These are phyloP conservation scores for Pandemis heparana DNA, from an alignment of 2,888 invertebrate genomes.

Conservation along the genomic window DNA sequence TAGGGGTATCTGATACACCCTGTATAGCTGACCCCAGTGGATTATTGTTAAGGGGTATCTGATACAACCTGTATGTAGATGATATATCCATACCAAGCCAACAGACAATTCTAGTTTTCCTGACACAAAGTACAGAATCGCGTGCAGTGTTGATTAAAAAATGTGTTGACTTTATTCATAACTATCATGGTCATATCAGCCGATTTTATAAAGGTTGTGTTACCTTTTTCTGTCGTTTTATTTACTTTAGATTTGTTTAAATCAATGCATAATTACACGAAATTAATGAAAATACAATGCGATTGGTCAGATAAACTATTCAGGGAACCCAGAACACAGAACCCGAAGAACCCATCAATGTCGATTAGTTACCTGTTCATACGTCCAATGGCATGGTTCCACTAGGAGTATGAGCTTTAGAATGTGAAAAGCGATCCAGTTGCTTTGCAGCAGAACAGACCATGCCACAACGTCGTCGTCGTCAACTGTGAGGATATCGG, in stretches of 20 bases:
- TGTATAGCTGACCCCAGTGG: too few species aligned
- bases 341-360: not conserved
- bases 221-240: not conserved
- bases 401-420: slow-evolving; percentile 68
- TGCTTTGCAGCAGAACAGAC: slow-evolving; percentile 58
- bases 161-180: not conserved
- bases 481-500: not conserved
- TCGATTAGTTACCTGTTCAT: slow-evolving; percentile 61
- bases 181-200: not conserved
- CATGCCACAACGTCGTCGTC: not conserved
- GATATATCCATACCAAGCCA: not conserved
- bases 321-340: too few species aligned
- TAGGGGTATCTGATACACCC: too few species aligned
- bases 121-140: not conserved
- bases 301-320: too few species aligned
- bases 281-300: not conserved
- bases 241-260: too few species aligned
- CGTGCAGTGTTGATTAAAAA: not conserved
- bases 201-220: not conserved
- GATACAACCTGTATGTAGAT: too few species aligned
- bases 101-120: not conserved
- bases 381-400: slow-evolving; percentile 76
- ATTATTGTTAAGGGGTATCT: too few species aligned
- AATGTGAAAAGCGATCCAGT: slow-evolving; percentile 72
- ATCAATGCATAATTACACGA: too few species aligned